phyloP scores from a whole-genome alignment of 2,113 vertebrate species.

The Fulmarus glacialis region DNA sequence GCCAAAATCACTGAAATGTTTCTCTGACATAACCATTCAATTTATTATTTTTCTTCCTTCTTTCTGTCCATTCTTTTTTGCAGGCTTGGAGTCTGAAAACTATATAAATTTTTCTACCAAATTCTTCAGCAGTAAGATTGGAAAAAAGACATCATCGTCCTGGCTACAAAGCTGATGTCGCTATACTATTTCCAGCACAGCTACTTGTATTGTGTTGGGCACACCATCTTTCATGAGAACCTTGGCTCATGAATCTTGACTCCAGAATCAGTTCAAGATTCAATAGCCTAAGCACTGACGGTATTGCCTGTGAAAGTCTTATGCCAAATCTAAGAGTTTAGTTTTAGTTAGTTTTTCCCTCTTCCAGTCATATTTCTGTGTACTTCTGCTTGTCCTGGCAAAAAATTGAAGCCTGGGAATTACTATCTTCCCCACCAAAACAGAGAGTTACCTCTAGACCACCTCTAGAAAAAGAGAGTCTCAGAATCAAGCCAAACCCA shows the following conservation, averaged over 20 bases:
- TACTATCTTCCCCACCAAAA: neutral
- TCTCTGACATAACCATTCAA: neutral
- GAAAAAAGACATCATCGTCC: neutral
- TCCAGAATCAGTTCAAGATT: neutral
- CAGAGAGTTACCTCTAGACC: neutral
- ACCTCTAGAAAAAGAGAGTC: neutral
- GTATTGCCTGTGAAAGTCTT: neutral
- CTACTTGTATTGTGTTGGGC: neutral
- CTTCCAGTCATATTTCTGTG: fast-evolving
- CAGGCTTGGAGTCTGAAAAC: neutral
- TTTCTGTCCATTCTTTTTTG: neutral
- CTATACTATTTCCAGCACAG: neutral
- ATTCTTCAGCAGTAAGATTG: neutral
- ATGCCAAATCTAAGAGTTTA: neutral
- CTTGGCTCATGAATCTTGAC: neutral
- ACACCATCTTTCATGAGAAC: neutral
- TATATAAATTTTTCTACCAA: neutral
- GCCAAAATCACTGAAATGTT: neutral
- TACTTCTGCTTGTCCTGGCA: neutral
- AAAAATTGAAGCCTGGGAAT: neutral
- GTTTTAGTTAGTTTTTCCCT: neutral
- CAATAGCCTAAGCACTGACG: neutral
- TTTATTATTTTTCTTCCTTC: neutral
- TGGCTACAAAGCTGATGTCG: neutral
- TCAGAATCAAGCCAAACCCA: neutral